Base-by-base conservation (phyloP, 1,140 invertebrate genomes). In the Ceratosolen fusciceps region DNA sequence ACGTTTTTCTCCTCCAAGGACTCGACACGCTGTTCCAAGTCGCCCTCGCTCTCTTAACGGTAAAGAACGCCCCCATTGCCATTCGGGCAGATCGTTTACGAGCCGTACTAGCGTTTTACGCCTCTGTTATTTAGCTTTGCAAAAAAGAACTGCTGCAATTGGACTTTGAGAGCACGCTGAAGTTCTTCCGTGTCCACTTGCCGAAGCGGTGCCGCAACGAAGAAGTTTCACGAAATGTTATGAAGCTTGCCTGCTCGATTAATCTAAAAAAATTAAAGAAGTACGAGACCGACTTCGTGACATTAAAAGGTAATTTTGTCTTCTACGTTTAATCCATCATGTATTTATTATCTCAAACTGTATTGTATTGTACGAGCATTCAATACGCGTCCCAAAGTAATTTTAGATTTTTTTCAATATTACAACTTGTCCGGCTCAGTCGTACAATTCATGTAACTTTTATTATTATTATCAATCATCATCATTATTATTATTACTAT, bases 21-120 rank as follows among this genome's bases (percentile, higher is more conserved):
- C 94, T 98, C 81, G 96, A 98, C 85, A 97, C 97, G 0, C 91
- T 99, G 49, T 99, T 99, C 89, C 97, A 98, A 93, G 95, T 99
- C 29, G 98, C 98, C 0, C 88, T 99, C 60, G 97, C 97, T 60
- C 90, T 99, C 39, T 92, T 99, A 47, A 97, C 95, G 86, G 96
- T 97, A 86, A 31, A 43, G 37, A 31, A 68, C 2, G 74, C 24
- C 2, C 43, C 2, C 43, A 29, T 29, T 7, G 16, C 10, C 31
- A 52, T 16, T 52, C 21, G 4, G 2, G n/a, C n/a, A 5, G 56
- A 24, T 29, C 26, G 26, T 29, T 29, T 60, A 60, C 26, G 2
- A 24, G 29, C 1, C n/a, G n/a, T 2, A 7, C 24, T 60, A 60
- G 29, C 14, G 8, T 14, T 49, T 74, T 39, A 21, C 56, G 16